Conservation (phyloP, 2,113 vertebrate species). For the Cnemophilus loriae region DNA sequence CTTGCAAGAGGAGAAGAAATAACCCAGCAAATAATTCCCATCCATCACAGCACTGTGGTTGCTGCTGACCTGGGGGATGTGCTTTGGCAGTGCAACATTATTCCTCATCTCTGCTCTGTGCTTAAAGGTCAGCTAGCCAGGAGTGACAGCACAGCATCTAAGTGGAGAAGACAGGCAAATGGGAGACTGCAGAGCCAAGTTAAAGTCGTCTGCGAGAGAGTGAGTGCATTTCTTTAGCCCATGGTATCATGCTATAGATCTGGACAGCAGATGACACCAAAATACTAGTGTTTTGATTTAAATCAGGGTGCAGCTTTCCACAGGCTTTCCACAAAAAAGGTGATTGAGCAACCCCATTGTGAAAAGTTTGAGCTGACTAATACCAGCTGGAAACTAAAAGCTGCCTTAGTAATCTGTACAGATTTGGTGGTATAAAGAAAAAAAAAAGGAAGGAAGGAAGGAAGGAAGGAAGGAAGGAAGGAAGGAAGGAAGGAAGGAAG, state of each 20-base stretch:
- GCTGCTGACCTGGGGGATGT: background rate
- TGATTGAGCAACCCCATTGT: background rate
- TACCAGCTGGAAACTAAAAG: background rate
- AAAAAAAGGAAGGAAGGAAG: too few species aligned
- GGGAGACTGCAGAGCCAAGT: background rate
- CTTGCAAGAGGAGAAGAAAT: background rate
- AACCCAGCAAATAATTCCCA: background rate
- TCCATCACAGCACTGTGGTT: background rate
- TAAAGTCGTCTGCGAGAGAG: rapidly evolving
- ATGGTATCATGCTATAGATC: background rate
- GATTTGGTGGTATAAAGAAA: background rate
- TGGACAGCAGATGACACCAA: background rate
- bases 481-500: too few species aligned
- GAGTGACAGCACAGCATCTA: background rate
- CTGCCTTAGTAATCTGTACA: background rate
- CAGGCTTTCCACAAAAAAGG: background rate
- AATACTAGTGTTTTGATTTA: background rate
- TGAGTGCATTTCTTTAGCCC: rapidly evolving
- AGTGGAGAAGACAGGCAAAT: background rate
- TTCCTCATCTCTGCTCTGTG: background rate
- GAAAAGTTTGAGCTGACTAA: background rate
- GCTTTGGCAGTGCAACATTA: background rate
- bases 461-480: too few species aligned
- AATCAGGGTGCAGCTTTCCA: background rate
- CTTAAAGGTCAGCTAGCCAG: constrained; percentile 9